A percentile compares a stretch with the other conserved stretches of the same genome.
Conservation (phyloP, 2,888 invertebrate species). For the Aproaerema taeniolella region DNA sequence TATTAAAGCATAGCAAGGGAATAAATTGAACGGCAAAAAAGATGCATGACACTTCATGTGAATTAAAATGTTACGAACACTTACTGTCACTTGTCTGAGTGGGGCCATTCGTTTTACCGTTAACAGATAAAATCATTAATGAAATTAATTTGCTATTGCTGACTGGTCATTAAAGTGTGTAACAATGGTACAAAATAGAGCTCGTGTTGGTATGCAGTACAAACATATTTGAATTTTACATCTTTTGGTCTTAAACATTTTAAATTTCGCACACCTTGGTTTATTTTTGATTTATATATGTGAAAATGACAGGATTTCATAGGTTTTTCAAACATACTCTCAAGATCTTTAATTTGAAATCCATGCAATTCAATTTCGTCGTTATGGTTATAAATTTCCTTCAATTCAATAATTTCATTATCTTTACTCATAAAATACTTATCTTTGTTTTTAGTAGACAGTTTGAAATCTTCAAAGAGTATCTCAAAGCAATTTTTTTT, state of each 20-base stretch:
- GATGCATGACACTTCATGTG: no score
- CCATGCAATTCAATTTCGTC: slow-evolving; percentile 2
- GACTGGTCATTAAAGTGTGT: slow-evolving; percentile 13
- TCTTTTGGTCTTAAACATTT: slow-evolving; percentile 5
- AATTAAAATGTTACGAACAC: no score
- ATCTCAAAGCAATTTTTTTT: background rate
- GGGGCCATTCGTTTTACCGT: no score
- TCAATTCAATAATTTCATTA: background rate
- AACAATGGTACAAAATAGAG: slow-evolving; percentile 13
- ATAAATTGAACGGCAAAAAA: no score
- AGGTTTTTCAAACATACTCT: slow-evolving; percentile 9
- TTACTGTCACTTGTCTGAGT: no score
- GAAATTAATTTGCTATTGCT: background rate
- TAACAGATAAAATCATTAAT: no score
- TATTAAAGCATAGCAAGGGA: no score
- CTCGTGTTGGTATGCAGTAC: slow-evolving; percentile 8
- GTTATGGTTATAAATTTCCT: background rate
- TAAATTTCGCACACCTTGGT: background rate
- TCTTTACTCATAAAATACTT: background rate
- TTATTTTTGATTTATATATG: slow-evolving; percentile 7
- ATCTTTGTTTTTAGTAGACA: background rate
- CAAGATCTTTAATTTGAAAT: background rate
- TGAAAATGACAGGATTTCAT: slow-evolving; percentile 10
- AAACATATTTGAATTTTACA: slow-evolving; percentile 14
- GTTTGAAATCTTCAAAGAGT: background rate